These are phyloP conservation scores for Caretta caretta DNA, from an alignment of 2,113 vertebrate genomes.

Conservation along the genomic window DNA sequence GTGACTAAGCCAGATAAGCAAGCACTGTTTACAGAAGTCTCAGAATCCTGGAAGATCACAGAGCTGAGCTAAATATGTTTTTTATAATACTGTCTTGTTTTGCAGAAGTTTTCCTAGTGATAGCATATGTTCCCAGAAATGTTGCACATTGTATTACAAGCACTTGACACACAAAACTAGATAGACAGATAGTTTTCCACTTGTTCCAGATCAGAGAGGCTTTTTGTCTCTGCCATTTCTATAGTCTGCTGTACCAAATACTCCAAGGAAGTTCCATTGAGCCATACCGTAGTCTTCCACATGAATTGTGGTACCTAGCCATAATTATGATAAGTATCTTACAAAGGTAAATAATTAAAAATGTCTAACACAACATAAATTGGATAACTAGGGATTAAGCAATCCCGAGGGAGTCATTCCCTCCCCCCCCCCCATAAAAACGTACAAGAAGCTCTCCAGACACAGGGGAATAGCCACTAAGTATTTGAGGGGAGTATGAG, in stretches of 20 bases:
- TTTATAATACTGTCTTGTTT: background rate
- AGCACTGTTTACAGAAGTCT: background rate
- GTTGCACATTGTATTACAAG: background rate
- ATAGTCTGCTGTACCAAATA: background rate
- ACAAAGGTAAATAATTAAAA: conserved; percentile 65
- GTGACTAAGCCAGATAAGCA: background rate
- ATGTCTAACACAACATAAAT: conserved; percentile 60
- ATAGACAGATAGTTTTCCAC: background rate
- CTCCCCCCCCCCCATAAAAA: conserved; percentile 43
- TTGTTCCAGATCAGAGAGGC: background rate
- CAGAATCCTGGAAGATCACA: background rate
- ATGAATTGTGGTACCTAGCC: background rate
- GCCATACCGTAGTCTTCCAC: background rate
- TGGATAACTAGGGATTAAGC: conserved; percentile 70
- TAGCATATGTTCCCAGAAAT: background rate
- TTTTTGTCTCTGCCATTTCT: background rate
- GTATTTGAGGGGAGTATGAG: background rate
- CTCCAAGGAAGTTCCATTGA: background rate
- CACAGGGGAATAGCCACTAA: conserved; percentile 31
- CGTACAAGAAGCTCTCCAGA: conserved; percentile 9
- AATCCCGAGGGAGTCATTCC: conserved; percentile 40
- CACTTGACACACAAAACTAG: background rate
- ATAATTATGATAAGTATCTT: conserved; percentile 39
- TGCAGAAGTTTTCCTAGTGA: background rate
- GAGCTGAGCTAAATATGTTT: background rate